Conservation (phyloP, 2,888 invertebrate species). For the Aelia acuminata region DNA sequence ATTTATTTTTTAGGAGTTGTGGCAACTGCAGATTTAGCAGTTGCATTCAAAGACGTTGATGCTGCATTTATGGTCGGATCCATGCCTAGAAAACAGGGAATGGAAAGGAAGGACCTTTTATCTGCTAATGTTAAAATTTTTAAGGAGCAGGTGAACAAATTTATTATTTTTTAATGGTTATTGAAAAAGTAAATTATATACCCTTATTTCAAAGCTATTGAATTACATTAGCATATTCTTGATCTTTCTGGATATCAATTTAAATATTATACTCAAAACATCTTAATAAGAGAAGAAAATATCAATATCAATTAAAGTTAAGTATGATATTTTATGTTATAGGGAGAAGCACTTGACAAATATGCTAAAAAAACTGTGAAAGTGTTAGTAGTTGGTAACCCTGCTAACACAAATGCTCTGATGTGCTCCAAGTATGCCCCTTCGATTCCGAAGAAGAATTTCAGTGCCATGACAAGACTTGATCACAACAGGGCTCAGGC, state of each 20-base stretch:
- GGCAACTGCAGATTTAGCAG: constrained; percentile 88
- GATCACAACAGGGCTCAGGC: constrained; percentile 98
- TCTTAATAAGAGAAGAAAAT: too few species aligned
- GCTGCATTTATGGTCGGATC: constrained; percentile 97
- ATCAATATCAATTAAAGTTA: neutral
- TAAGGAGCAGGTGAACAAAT: constrained; percentile 85
- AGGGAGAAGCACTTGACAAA: constrained; percentile 91
- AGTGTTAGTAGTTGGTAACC: constrained; percentile 98
- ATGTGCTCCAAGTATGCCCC: constrained; percentile 97
- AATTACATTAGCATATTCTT: too few species aligned
- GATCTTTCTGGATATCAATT: too few species aligned
- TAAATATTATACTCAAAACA: too few species aligned
- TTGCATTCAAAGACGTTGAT: constrained; percentile 95
- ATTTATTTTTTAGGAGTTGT: constrained; percentile 76
- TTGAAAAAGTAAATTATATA: too few species aligned
- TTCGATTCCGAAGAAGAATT: constrained; percentile 95
- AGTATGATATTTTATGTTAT: constrained; percentile 61
- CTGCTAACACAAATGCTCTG: constrained; percentile 98
- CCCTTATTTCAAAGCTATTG: too few species aligned
- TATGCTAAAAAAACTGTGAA: constrained; percentile 93
- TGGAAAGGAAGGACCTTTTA: constrained; percentile 98
- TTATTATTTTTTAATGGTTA: too few species aligned
- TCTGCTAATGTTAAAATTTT: constrained; percentile 99
- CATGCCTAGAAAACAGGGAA: constrained; percentile 97
- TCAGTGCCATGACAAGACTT: constrained; percentile 97